Percentiles rank a stretch among this genome's conserved stretches.
Conservation (phyloP, 1,140 invertebrate genomes). For the Caenorhabditis inopinata region DNA sequence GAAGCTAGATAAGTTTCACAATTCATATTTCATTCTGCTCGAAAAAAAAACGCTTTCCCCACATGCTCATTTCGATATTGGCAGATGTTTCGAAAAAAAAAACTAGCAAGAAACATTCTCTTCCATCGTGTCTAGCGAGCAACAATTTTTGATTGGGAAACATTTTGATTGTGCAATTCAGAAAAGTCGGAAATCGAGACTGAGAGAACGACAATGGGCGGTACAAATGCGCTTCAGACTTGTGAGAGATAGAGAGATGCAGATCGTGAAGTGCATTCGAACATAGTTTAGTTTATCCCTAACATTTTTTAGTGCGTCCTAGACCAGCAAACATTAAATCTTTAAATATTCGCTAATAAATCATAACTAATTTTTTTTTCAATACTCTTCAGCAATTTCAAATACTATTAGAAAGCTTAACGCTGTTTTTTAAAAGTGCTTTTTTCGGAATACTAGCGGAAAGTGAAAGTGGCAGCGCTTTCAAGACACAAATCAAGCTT, state of each 20-base stretch:
- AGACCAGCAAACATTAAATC: not conserved
- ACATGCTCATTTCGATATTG: too few relatives aligned
- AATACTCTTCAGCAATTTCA: too few relatives aligned
- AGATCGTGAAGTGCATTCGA: not conserved
- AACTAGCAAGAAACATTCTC: not conserved
- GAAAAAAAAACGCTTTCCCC: too few relatives aligned
- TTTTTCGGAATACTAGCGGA: too few relatives aligned
- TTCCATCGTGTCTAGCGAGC: too few relatives aligned
- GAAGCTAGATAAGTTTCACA: too few relatives aligned
- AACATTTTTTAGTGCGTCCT: constrained; percentile 19
- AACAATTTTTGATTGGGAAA: not conserved
- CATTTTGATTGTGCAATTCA: constrained; percentile 27
- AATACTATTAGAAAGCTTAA: too few relatives aligned
- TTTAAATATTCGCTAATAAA: not conserved
- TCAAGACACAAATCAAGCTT: too few relatives aligned
- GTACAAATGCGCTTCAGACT: constrained; percentile 7
- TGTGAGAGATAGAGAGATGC: not conserved
- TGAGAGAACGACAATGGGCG: not conserved
- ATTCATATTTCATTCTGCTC: too few relatives aligned
- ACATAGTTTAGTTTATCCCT: not conserved
- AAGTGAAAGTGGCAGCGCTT: too few relatives aligned
- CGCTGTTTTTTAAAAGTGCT: too few relatives aligned
- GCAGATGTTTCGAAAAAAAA: not conserved
- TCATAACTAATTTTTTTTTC: too few relatives aligned
- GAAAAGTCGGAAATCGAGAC: not conserved